Conservation (phyloP, 2,113 vertebrate species). For the Serinus canaria region DNA sequence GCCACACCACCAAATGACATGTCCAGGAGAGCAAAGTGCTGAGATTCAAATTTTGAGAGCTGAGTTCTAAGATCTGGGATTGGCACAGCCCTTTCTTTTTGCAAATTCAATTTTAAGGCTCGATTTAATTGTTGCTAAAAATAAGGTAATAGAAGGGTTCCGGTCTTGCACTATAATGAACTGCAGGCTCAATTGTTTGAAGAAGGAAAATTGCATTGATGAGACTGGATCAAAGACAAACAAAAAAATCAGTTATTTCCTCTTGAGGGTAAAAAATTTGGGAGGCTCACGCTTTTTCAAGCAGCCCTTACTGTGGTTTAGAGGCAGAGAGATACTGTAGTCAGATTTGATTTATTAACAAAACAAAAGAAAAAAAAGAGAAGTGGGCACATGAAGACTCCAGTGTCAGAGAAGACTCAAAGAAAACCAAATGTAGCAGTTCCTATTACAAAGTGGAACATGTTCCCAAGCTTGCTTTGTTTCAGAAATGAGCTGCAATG, state of each 20-base stretch:
- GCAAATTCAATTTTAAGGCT: background rate
- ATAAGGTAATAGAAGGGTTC: conserved; percentile 13
- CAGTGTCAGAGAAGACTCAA: background rate
- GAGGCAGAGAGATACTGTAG: background rate
- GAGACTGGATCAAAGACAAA: conserved; percentile 39
- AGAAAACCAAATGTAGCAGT: background rate
- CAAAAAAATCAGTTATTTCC: conserved; percentile 27
- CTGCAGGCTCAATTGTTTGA: conserved; percentile 39
- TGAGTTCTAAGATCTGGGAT: background rate
- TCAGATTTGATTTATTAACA: conserved; percentile 17
- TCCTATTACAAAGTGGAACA: background rate
- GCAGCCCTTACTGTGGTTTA: background rate
- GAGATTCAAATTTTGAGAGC: background rate
- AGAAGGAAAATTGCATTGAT: conserved; percentile 32
- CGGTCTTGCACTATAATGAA: conserved; percentile 8
- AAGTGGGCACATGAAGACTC: background rate
- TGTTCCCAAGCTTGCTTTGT: background rate
- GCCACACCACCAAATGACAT: background rate
- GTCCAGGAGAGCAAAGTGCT: background rate
- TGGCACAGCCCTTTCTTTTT: background rate
- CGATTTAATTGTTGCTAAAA: background rate
- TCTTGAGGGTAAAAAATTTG: conserved; percentile 6
- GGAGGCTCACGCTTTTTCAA: background rate
- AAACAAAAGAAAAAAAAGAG: background rate
- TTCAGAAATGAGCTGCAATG: background rate